Conservation (phyloP, 2,797 vertebrate species). For the Glossophaga mutica region DNA sequence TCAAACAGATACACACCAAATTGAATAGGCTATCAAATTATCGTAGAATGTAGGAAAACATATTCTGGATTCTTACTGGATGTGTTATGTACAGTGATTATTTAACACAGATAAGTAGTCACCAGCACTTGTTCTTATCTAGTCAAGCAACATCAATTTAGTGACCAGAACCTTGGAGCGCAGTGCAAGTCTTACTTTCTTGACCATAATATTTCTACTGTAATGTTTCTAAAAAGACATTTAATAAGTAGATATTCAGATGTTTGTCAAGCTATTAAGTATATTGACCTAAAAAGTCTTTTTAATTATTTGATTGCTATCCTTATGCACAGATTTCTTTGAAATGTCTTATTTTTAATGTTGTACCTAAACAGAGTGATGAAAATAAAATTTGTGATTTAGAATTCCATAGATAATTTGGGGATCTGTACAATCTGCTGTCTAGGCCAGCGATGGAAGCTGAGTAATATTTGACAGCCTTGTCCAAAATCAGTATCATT, state of each 20-base stretch:
- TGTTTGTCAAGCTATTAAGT: not conserved
- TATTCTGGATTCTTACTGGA: not conserved
- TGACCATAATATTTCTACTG: slow-evolving; percentile 2
- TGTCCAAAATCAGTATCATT: slow-evolving; percentile 48
- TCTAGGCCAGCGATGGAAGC: not conserved
- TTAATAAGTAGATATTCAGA: not conserved
- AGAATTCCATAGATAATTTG: not conserved
- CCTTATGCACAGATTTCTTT: not conserved
- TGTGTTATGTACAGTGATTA: not conserved
- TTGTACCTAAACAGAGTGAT: not conserved
- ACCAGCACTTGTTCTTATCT: not conserved
- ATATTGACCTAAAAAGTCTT: not conserved
- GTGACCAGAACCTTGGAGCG: not conserved
- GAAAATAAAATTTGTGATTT: slow-evolving; percentile 28
- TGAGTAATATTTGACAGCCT: not conserved
- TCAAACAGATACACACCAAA: not conserved
- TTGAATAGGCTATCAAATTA: not conserved
- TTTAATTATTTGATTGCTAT: not conserved
- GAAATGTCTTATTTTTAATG: slow-evolving; percentile 11
- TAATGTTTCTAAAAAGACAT: not conserved
- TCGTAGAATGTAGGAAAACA: not conserved
- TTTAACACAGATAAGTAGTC: not conserved
- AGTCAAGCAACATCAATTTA: not conserved
- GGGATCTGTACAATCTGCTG: not conserved
- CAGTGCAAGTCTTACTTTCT: not conserved